A percentile compares a stretch with the other conserved stretches of the same genome.
phyloP scores from a whole-genome alignment of 1,140 invertebrate species.

The Trigoniulus corallinus region DNA sequence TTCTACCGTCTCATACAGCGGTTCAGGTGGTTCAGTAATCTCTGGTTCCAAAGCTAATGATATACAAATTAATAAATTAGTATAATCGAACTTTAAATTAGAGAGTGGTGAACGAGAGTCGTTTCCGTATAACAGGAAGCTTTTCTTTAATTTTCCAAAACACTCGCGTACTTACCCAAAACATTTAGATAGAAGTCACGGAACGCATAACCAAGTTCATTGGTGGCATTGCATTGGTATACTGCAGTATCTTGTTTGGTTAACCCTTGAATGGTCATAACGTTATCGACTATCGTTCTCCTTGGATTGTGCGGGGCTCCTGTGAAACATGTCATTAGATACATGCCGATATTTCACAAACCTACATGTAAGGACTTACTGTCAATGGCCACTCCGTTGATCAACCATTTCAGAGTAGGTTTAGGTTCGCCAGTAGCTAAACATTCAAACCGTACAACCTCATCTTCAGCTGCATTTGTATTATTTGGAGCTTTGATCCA shows the following conservation, averaged over 20 bases:
- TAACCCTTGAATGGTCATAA: constrained; percentile 64
- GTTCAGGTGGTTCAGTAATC: constrained; percentile 63
- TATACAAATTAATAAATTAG: constrained; percentile 13
- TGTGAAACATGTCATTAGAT: constrained; percentile 7
- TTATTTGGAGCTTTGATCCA: constrained; percentile 84
- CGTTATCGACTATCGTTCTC: constrained; percentile 22
- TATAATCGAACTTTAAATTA: constrained; percentile 15
- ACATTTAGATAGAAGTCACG: constrained; percentile 97
- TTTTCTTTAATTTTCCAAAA: neutral
- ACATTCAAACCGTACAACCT: constrained; percentile 71
- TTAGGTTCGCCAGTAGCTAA: constrained; percentile 70
- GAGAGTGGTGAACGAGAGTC: no score
- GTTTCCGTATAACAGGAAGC: neutral
- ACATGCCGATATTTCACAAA: neutral
- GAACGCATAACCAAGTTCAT: constrained; percentile 93
- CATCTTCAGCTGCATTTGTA: constrained; percentile 75
- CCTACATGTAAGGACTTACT: constrained; percentile 13
- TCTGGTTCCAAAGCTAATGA: constrained; percentile 65
- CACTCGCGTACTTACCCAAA: constrained; percentile 36
- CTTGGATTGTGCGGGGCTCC: constrained; percentile 56
- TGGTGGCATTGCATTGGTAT: constrained; percentile 97
- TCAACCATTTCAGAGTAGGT: constrained; percentile 87
- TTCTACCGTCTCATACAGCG: constrained; percentile 57
- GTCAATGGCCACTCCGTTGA: constrained; percentile 79
- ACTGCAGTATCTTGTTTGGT: constrained; percentile 85